These are phyloP conservation scores for Plectropomus leopardus DNA, from an alignment of 2,113 vertebrate genomes.

Conservation along the genomic window DNA sequence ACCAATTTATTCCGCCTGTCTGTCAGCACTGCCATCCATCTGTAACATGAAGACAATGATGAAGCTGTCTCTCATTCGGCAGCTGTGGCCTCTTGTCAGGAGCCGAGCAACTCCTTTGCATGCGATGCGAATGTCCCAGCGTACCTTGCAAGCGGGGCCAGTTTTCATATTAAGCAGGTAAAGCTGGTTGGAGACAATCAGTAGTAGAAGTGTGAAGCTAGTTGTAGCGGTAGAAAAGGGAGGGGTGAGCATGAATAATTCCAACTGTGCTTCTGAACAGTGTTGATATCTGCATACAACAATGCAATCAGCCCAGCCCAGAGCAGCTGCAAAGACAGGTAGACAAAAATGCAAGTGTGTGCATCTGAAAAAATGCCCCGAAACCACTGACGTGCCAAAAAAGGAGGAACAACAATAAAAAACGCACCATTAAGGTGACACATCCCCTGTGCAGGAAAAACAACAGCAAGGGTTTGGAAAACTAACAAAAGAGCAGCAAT, in stretches of 20 bases:
- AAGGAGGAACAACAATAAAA: not conserved
- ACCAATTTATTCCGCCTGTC: slow-evolving; percentile 79
- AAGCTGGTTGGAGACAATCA: slow-evolving; percentile 53
- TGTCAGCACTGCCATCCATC: slow-evolving; percentile 80
- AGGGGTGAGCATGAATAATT: slow-evolving; percentile 71
- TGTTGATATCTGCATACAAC: slow-evolving; percentile 64
- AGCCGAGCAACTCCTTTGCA: slow-evolving; percentile 70
- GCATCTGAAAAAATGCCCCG: slow-evolving; percentile 17
- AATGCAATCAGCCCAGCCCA: slow-evolving; percentile 51
- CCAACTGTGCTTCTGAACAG: slow-evolving; percentile 32
- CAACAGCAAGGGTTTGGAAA: slow-evolving; percentile 31
- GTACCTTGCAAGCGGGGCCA: slow-evolving; percentile 23
- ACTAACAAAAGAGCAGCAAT: slow-evolving; percentile 50
- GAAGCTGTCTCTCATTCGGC: slow-evolving; percentile 70
- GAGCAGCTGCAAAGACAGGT: slow-evolving; percentile 30
- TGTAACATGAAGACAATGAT: slow-evolving; percentile 79
- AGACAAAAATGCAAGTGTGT: not conserved
- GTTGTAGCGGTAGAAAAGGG: not conserved
- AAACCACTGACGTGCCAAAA: slow-evolving; percentile 19
- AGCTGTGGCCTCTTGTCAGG: slow-evolving; percentile 79
- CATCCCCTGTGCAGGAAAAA: slow-evolving; percentile 45
- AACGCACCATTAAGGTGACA: slow-evolving; percentile 5
- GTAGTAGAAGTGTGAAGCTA: slow-evolving; percentile 24
- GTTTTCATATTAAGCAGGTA: slow-evolving; percentile 75
- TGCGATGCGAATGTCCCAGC: slow-evolving; percentile 49